These are phyloP conservation scores for Agriopis leucophaearia DNA, from an alignment of 2,888 invertebrate genomes.

Conservation along the genomic window DNA sequence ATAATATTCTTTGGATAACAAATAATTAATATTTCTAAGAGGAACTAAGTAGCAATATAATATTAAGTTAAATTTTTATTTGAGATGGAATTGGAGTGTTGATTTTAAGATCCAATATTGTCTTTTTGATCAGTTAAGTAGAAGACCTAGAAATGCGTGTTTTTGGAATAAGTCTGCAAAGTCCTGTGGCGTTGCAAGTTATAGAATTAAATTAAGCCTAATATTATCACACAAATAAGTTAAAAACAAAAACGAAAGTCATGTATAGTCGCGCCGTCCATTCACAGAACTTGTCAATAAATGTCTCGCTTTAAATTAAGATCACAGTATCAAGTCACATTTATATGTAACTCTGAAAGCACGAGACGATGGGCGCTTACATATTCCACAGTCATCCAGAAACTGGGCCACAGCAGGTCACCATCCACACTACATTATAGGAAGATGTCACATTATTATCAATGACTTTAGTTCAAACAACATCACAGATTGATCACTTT, in stretches of 20 bases:
- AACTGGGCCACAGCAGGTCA: slow-evolving; percentile 72
- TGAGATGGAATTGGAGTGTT: slow-evolving; percentile 56
- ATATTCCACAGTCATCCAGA: slow-evolving; percentile 85
- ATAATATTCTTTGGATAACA: slow-evolving; percentile 85
- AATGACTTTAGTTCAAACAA: slow-evolving; percentile 63
- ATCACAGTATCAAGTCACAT: slow-evolving; percentile 86
- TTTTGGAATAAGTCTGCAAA: slow-evolving; percentile 75
- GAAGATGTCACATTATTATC: slow-evolving; percentile 67
- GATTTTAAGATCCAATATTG: slow-evolving; percentile 52
- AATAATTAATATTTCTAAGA: slow-evolving; percentile 83
- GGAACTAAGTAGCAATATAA: slow-evolving; percentile 79
- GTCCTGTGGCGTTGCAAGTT: slow-evolving; percentile 78
- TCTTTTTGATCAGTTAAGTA: slow-evolving; percentile 55
- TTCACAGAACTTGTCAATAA: slow-evolving; percentile 82
- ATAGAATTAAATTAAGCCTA: slow-evolving; percentile 74
- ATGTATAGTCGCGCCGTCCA: slow-evolving; percentile 73
- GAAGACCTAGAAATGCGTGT: slow-evolving; percentile 77
- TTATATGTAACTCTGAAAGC: slow-evolving; percentile 79
- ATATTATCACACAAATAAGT: slow-evolving; percentile 83
- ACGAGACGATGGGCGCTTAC: slow-evolving; percentile 75
- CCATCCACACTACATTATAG: slow-evolving; percentile 57
- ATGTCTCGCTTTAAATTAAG: slow-evolving; percentile 83
- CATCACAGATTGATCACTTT: slow-evolving; percentile 42
- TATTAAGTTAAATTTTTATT: slow-evolving; percentile 52
- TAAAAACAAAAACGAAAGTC: slow-evolving; percentile 72